Conservation (phyloP, 2,113 vertebrate genomes). For the Lycaon pictus region DNA sequence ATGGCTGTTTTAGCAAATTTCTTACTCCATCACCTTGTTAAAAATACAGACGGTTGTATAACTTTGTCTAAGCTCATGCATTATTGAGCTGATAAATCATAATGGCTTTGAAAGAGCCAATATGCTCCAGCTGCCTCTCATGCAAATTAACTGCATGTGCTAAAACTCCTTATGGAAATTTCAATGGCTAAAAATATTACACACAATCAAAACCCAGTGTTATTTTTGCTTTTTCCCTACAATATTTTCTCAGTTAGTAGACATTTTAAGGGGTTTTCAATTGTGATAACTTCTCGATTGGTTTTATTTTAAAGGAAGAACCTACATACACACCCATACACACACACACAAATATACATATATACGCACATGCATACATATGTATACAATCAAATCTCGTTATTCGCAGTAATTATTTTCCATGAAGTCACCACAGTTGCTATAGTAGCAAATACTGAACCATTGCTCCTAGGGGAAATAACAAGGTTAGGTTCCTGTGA, state of each 20-base stretch:
- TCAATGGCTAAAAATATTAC: constrained; percentile 80
- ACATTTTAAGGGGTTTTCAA: constrained; percentile 43
- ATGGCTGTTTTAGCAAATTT: constrained; percentile 58
- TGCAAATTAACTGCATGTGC: constrained; percentile 81
- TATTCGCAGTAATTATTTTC: neutral
- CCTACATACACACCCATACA: neutral
- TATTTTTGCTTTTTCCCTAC: constrained; percentile 64
- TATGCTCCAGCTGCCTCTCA: constrained; percentile 81
- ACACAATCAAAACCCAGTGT: constrained; percentile 51
- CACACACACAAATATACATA: no score
- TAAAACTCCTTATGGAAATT: constrained; percentile 82
- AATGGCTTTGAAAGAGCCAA: constrained; percentile 81
- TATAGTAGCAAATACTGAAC: neutral
- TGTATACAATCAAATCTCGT: neutral
- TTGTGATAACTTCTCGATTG: constrained; percentile 39
- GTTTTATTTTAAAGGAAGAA: constrained; percentile 53
- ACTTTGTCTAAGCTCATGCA: constrained; percentile 79
- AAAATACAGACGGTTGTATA: constrained; percentile 76
- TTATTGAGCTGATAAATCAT: constrained; percentile 81
- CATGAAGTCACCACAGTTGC: neutral
- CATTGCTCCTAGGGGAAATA: neutral
- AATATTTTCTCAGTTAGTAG: constrained; percentile 49
- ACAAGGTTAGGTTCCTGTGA: constrained; percentile 21
- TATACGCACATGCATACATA: neutral
- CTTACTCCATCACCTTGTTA: constrained; percentile 64